phyloP scores from a whole-genome alignment of 2,113 vertebrate genomes.

The Tetrao urogallus region DNA sequence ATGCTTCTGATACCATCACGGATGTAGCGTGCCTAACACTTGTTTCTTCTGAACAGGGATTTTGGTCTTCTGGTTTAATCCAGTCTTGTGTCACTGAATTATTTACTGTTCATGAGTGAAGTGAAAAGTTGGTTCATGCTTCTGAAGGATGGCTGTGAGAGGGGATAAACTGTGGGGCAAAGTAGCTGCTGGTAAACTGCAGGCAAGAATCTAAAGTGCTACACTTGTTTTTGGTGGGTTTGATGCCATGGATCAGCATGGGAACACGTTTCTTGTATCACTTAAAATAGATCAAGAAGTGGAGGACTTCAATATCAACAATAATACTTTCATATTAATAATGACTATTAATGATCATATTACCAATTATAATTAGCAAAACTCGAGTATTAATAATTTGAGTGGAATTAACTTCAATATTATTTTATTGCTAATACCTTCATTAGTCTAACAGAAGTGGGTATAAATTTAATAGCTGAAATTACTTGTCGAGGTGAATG shows the following conservation, averaged over 20 bases:
- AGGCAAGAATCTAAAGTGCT: neutral
- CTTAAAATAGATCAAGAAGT: neutral
- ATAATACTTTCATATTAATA: neutral
- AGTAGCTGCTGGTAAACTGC: neutral
- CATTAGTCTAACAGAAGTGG: neutral
- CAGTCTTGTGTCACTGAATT: conserved; percentile 50
- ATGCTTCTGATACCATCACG: neutral
- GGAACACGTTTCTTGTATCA: neutral
- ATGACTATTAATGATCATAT: too few species aligned
- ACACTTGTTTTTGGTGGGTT: neutral
- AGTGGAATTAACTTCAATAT: neutral
- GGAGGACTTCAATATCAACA: neutral
- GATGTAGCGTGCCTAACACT: neutral
- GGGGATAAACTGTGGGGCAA: neutral
- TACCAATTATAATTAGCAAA: too few species aligned
- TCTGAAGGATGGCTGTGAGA: neutral
- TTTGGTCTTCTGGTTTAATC: neutral
- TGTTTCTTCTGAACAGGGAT: neutral
- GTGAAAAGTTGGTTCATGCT: neutral
- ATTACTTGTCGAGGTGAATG: neutral
- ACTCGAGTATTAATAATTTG: too few species aligned
- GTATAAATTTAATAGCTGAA: neutral
- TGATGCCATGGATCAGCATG: neutral
- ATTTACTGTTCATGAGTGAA: conserved; percentile 56
- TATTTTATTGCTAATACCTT: neutral